Evolutionary conservation across 2,888 invertebrate genomes (phyloP).

Genomic region (Arrhopalites spinosus): DNA sequence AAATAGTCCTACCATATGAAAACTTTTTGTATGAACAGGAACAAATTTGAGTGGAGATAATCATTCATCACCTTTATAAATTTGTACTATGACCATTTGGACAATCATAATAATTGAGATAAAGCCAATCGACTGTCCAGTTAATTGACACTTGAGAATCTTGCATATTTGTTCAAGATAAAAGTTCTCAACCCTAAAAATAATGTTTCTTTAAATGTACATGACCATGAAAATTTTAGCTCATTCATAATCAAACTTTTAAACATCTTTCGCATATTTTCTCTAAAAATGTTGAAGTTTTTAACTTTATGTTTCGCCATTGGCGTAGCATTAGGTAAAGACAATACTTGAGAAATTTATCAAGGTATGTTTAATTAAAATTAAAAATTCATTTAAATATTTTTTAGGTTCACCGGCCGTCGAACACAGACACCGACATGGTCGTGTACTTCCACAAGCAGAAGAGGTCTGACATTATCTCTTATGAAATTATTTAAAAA

Average conservation of each 20-base stretch:
- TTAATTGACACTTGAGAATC: too few species aligned
- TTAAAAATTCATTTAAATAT: background rate
- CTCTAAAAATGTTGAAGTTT: slow-evolving; percentile 27
- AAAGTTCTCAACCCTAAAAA: background rate
- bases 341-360: background rate
- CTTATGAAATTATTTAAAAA: background rate
- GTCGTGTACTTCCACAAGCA: background rate
- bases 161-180: background rate
- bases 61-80: background rate
- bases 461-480: slow-evolving; percentile 19
- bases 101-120: background rate
- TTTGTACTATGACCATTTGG: background rate
- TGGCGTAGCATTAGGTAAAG: slow-evolving; percentile 25
- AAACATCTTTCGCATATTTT: too few species aligned
- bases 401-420: slow-evolving; percentile 22
- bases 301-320: slow-evolving; percentile 15
- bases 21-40: too few species aligned
- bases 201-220: background rate
- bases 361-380: background rate
- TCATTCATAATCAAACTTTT: background rate
- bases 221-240: background rate
- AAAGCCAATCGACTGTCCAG: too few species aligned
- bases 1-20: too few species aligned
- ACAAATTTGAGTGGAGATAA: too few species aligned
- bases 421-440: slow-evolving; percentile 5